A percentile compares a stretch with the other conserved stretches of the same genome.
phyloP scores from a whole-genome alignment of 2,797 vertebrate genomes.

The Notamacropus eugenii region DNA sequence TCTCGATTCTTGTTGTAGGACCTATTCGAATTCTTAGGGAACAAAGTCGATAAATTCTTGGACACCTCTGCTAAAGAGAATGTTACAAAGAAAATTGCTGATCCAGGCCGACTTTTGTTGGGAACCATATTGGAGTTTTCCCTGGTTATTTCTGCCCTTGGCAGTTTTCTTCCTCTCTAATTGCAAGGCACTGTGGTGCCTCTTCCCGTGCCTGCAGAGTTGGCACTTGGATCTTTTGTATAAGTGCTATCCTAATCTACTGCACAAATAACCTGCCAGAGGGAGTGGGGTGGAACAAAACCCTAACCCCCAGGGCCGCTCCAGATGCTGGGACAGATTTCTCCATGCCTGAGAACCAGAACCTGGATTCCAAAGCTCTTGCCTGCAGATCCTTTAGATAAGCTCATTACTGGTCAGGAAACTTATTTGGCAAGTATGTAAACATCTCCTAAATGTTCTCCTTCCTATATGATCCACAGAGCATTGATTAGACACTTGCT shows the following conservation, averaged over 20 bases:
- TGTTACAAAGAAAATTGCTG: slow-evolving; percentile 25
- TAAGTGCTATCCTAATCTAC: slow-evolving; percentile 71
- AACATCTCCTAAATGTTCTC: background rate
- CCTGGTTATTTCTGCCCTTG: slow-evolving; percentile 80
- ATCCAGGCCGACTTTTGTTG: slow-evolving; percentile 58
- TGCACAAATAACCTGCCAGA: slow-evolving; percentile 62
- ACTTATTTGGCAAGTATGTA: background rate
- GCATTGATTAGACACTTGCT: background rate
- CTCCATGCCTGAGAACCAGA: slow-evolving; percentile 1
- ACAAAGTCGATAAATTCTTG: slow-evolving; percentile 37
- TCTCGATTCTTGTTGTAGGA: slow-evolving; percentile 24
- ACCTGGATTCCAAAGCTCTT: slow-evolving; percentile 25
- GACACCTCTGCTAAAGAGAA: background rate
- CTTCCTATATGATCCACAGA: background rate
- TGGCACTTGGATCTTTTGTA: slow-evolving; percentile 71
- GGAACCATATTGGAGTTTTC: slow-evolving; percentile 63
- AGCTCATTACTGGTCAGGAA: background rate
- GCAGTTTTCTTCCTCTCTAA: slow-evolving; percentile 76
- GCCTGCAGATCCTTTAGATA: background rate
- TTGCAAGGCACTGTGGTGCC: slow-evolving; percentile 77
- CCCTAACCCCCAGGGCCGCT: slow-evolving; percentile 3
- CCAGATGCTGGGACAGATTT: slow-evolving; percentile 36
- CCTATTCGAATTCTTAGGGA: slow-evolving; percentile 50
- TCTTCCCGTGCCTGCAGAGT: slow-evolving; percentile 68
- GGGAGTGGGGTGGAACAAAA: slow-evolving; percentile 54